A percentile compares a stretch with the other conserved stretches of the same genome.
phyloP scores from a whole-genome alignment of 1,140 invertebrate genomes.

The Atopsyche davidsoni region DNA sequence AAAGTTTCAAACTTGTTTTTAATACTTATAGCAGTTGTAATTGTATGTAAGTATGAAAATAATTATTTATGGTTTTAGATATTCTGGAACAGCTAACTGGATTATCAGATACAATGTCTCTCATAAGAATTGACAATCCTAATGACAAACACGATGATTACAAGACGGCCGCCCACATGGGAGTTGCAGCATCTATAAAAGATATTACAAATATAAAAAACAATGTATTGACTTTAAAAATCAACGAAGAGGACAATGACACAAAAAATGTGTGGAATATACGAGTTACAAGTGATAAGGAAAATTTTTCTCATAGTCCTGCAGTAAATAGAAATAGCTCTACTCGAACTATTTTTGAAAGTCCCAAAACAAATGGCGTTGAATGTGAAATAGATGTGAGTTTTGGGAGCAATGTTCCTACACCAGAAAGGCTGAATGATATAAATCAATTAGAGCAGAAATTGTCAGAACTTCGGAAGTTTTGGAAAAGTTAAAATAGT shows the following conservation, averaged over 20 bases:
- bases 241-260: slow-evolving; percentile 33
- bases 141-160: slow-evolving; percentile 3
- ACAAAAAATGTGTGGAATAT: slow-evolving; percentile 38
- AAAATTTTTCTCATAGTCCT: slow-evolving; percentile 28
- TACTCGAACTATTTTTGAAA: slow-evolving; percentile 29
- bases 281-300: slow-evolving; percentile 29
- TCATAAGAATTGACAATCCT: slow-evolving; percentile 16
- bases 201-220: slow-evolving; percentile 22
- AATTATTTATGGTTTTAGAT: slow-evolving; percentile 37
- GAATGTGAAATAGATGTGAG: slow-evolving; percentile 28
- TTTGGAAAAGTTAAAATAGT: slow-evolving; percentile 20
- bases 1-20: slow-evolving; percentile 8
- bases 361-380: slow-evolving; percentile 2
- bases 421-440: slow-evolving; percentile 42
- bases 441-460: slow-evolving; percentile 42
- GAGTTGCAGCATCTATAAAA: neutral
- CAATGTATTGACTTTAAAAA: slow-evolving; percentile 34
- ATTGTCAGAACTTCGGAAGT: slow-evolving; percentile 28
- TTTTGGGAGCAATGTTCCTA: slow-evolving; percentile 34
- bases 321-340: slow-evolving; percentile 14
- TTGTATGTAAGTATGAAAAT: slow-evolving; percentile 10
- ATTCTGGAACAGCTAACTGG: slow-evolving; percentile 43
- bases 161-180: slow-evolving; percentile 4
- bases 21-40: slow-evolving; percentile 1
- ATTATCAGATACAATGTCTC: slow-evolving; percentile 33